Evolutionary conservation across 2,797 vertebrate genomes (phyloP), one percentile per base, ranked within the genome.

Genomic region (Gymnothorax reevesii): DNA sequence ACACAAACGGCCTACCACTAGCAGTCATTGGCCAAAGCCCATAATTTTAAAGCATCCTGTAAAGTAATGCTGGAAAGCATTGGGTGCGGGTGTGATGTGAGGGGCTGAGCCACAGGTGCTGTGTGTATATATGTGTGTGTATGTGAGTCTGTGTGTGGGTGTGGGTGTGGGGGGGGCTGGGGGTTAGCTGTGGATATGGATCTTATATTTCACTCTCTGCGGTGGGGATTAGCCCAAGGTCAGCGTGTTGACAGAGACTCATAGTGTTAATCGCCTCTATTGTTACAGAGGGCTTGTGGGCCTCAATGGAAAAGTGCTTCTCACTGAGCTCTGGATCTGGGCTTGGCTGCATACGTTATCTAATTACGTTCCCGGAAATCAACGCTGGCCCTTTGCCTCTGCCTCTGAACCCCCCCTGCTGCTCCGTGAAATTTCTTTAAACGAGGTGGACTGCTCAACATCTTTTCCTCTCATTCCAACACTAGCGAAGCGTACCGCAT

Each of bases 151-250:
- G 15, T 42, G 57, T 4, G 82, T 25, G 82, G 20, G 55, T 6
- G 15, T 7, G 82, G 25, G 82, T 79, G 75, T 83, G 55, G 59
- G 57, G 22, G 17, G 27, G 4, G 22, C 13, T 17, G 82, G 25
- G 20, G 57, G 8, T 3, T 7, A 7, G 22, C 27, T 42, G 82
- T 27, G 20, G 57, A 3, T 3, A 17, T 60, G 82, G 0, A 55
- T 83, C 1, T 22, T 83, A 9, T 82, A 7, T 82, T 71, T 75
- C 54, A 54, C 57, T 83, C 22, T 83, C n/a, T 7, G 82, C 27
- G 7, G 55, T 7, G 57, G 10, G 82, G 82, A 83, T 83, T 83
- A 60, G 55, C 27, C 82, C 57, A 60, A 83, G 82, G 82, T 83
- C 82, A 83, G 82, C 54, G 12, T 27, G 55, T 25, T 60, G 57